Evolutionary conservation across 2,113 vertebrate genomes (phyloP), one percentile per base, ranked within the genome.

Genomic region (Mesoclemmys tuberculata): DNA sequence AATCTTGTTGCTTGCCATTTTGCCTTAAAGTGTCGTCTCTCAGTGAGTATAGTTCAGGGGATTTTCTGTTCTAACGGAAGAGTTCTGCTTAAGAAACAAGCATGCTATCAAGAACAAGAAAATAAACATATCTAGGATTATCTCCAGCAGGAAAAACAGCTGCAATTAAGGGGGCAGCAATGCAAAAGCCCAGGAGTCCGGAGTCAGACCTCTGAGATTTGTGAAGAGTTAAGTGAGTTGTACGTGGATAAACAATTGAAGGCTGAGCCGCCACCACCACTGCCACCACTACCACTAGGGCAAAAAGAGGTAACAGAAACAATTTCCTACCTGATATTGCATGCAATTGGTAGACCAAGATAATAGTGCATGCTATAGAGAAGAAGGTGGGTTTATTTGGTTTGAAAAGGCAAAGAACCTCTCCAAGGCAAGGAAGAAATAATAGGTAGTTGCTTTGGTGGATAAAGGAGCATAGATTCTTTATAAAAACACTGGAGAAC

Each of bases 201-300:
- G 92, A 98, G 97, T 93, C 97, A 97, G 93, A 97, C 95, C 85
- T 98, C 95, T 96, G 97, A 98, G 92, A 97, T 98, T 96, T 98
- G 94, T 95, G 97, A 98, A 97, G 97, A 98, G 93, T 96, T 97
- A 95, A 97, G 96, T 96, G 97, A 97, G 94, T 97, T 97, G 92
- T 94, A 94, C 82, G 2, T 90, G 94, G 97, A 98, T 97, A 98
- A 97, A 41, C 97, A 97, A 80, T 91, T 96, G 95, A 98, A 97
- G 95, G 90, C 95, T 86, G 94, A 97, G 82, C 94, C 93, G 51
- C 90, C 96, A 82, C 94, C 95, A 92, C 83, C 97, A 79, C 90
- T 96, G 87, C 93, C 95, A 90, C 46, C 46, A 46, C 35, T 38
- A 71, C 38, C 54, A 16, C 55, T 95, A 97, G 97, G 96, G 96